Conservation (phyloP, 2,797 vertebrate species). For the Siniperca scherzeri region DNA sequence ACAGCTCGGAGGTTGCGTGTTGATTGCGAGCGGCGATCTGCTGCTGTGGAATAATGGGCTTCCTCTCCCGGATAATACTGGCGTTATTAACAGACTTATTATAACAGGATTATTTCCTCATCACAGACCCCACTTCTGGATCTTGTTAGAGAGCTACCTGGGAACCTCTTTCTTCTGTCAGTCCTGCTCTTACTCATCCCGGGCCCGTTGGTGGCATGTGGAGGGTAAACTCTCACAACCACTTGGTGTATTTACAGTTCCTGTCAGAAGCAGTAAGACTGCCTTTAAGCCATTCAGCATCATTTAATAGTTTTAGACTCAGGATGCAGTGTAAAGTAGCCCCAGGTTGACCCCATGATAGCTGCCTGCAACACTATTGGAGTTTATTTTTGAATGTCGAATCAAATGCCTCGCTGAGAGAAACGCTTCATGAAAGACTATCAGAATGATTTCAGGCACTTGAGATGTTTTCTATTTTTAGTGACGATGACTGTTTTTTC, state of each 20-base stretch:
- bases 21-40: slow-evolving; percentile 60
- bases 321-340: slow-evolving; percentile 57
- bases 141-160: slow-evolving; percentile 73
- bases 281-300: slow-evolving; percentile 59
- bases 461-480: slow-evolving; percentile 80
- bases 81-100: slow-evolving; percentile 74
- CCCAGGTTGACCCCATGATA: slow-evolving; percentile 64
- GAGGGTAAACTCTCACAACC: slow-evolving; percentile 45
- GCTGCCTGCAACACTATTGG: slow-evolving; percentile 50
- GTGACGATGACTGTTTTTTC: slow-evolving; percentile 55
- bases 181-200: slow-evolving; percentile 48
- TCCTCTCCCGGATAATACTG: slow-evolving; percentile 59
- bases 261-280: slow-evolving; percentile 44
- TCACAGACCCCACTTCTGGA: slow-evolving; percentile 62
- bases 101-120: slow-evolving; percentile 78
- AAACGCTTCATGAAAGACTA: slow-evolving; percentile 75
- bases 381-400: slow-evolving; percentile 76
- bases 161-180: slow-evolving; percentile 68
- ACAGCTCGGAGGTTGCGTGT: slow-evolving; percentile 63
- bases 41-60: slow-evolving; percentile 71
- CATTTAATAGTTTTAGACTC: slow-evolving; percentile 64
- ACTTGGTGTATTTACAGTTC: slow-evolving; percentile 41
- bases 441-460: slow-evolving; percentile 72
- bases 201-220: slow-evolving; percentile 35
- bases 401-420: slow-evolving; percentile 64